Conservation (phyloP, 2,888 invertebrate genomes). For the Pteria penguin region DNA sequence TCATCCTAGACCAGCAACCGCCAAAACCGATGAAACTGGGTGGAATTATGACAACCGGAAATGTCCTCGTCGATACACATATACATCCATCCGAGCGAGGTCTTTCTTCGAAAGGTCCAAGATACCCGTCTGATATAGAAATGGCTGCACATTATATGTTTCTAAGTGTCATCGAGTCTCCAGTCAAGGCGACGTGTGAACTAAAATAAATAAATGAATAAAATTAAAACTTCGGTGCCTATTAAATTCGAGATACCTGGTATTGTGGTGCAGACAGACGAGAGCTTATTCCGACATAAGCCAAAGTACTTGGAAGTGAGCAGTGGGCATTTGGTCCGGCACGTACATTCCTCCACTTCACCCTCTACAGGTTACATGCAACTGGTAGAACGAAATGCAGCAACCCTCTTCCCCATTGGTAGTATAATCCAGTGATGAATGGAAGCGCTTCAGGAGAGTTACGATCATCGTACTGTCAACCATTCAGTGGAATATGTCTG, state of each 20-base stretch:
- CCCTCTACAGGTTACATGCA: slow-evolving; percentile 11
- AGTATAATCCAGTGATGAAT: slow-evolving; percentile 12
- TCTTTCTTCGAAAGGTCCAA: slow-evolving; percentile 1
- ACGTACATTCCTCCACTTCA: slow-evolving; percentile 7
- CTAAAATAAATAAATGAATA: too few species aligned
- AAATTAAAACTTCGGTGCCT: too few species aligned
- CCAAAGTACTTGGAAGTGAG: slow-evolving; percentile 10
- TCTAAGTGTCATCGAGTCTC: neutral
- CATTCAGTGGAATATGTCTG: slow-evolving; percentile 14
- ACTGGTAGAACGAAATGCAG: neutral
- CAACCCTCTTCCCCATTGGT: slow-evolving; percentile 12
- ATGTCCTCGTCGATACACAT: neutral
- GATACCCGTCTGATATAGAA: neutral
- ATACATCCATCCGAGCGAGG: slow-evolving; percentile 1
- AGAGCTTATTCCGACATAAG: slow-evolving; percentile 17
- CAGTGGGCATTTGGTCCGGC: slow-evolving; percentile 19
- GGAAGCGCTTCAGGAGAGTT: neutral
- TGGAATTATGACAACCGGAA: slow-evolving; percentile 7
- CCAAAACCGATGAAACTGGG: slow-evolving; percentile 2
- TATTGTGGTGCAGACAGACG: slow-evolving; percentile 11
- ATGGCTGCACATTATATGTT: neutral
- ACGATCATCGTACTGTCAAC: slow-evolving; percentile 15
- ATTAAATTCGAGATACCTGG: slow-evolving; percentile 3
- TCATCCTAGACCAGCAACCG: too few species aligned
- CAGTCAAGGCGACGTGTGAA: neutral